phyloP scores from a whole-genome alignment of 2,797 vertebrate genomes.

The Cheirogaleus major region DNA sequence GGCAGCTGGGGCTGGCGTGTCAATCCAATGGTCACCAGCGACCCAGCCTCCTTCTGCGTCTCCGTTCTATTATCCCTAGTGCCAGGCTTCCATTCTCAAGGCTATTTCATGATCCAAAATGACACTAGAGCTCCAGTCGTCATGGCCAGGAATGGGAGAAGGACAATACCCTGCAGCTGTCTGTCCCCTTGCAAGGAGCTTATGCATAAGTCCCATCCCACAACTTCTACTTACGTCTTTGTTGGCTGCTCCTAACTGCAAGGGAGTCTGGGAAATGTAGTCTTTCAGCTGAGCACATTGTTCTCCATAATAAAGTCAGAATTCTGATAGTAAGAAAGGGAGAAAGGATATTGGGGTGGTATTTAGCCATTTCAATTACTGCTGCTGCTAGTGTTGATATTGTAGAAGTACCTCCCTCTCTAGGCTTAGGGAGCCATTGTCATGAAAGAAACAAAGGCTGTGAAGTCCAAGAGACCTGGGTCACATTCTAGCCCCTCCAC shows the following conservation, averaged over 20 bases:
- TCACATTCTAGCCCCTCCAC: neutral
- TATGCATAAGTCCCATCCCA: neutral
- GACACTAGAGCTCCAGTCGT: neutral
- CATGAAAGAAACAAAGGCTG: neutral
- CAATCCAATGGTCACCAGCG: neutral
- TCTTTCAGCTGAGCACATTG: neutral
- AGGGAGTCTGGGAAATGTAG: constrained; percentile 12
- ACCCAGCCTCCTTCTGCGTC: neutral
- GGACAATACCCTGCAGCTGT: neutral
- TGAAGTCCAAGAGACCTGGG: neutral
- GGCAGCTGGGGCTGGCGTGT: neutral
- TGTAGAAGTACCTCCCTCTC: neutral
- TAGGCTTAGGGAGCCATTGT: neutral
- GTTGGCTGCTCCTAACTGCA: neutral
- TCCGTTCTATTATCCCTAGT: neutral
- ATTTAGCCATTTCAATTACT: neutral
- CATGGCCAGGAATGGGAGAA: neutral
- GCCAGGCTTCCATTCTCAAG: neutral
- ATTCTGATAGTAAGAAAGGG: neutral
- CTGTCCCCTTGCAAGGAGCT: neutral
- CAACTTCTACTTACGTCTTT: neutral
- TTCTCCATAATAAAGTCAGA: neutral
- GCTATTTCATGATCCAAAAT: neutral
- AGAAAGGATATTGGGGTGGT: neutral
- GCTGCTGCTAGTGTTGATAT: neutral